phyloP scores from a whole-genome alignment of 2,797 vertebrate species.

The Meda fulgida region DNA sequence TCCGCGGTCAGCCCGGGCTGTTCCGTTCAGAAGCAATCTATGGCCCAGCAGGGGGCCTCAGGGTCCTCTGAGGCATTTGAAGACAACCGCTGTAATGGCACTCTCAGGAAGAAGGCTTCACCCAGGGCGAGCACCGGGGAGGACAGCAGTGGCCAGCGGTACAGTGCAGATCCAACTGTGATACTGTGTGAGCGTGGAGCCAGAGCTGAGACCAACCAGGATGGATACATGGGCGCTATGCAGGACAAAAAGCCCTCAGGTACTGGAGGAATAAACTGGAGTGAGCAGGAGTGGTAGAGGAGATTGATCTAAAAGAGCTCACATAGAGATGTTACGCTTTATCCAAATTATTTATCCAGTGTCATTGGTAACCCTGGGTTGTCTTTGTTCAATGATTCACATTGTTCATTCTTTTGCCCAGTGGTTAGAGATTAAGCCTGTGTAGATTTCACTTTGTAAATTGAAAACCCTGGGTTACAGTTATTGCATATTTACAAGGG shows the following conservation, averaged over 20 bases:
- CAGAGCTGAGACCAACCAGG: conserved; percentile 87
- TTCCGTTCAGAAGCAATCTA: conserved; percentile 81
- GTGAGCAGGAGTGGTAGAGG: background rate
- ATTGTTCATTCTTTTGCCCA: background rate
- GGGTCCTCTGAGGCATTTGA: conserved; percentile 78
- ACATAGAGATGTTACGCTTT: background rate
- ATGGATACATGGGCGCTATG: conserved; percentile 87
- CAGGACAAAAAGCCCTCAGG: conserved; percentile 91
- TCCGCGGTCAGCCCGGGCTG: conserved; percentile 76
- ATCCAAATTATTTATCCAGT: background rate
- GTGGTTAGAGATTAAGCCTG: background rate
- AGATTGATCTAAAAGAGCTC: background rate
- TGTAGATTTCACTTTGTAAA: background rate
- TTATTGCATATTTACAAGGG: conserved; percentile 4
- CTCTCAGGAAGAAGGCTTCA: conserved; percentile 86
- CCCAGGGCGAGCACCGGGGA: conserved; percentile 76
- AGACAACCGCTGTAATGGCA: conserved; percentile 92
- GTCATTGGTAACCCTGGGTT: background rate
- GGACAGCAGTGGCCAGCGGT: conserved; percentile 90
- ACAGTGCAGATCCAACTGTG: conserved; percentile 93
- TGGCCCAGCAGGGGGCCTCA: conserved; percentile 75
- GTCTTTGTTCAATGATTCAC: conserved; percentile 14
- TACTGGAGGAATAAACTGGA: conserved; percentile 59
- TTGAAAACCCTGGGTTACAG: background rate
- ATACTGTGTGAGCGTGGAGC: conserved; percentile 84